These are phyloP conservation scores for Hepsetus odoe DNA, from an alignment of 2,113 vertebrate genomes.

Conservation along the genomic window DNA sequence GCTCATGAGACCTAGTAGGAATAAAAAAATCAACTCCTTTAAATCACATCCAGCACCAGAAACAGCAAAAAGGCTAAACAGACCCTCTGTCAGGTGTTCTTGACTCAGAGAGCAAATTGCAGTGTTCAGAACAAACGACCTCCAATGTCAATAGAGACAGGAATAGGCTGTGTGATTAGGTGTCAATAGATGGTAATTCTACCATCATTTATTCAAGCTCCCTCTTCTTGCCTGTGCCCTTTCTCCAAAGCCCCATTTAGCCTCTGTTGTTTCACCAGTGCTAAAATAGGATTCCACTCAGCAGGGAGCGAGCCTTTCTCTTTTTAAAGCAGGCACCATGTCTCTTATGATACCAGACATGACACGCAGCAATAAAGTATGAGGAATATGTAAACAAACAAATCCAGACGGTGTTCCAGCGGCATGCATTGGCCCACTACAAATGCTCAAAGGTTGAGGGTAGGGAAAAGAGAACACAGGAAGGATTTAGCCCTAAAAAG, in stretches of 20 bases:
- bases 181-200: conserved; percentile 22
- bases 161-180: conserved; percentile 9
- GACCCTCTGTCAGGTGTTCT: background rate
- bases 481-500: background rate
- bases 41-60: conserved; percentile 1
- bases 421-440: conserved; percentile 34
- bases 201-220: conserved; percentile 22
- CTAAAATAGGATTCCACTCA: conserved; percentile 63
- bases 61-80: background rate
- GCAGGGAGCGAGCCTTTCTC: conserved; percentile 47
- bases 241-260: conserved; percentile 37
- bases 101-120: background rate
- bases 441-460: conserved; percentile 9
- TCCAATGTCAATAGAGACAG: conserved; percentile 8
- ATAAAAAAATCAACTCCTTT: conserved; percentile 24
- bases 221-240: conserved; percentile 23
- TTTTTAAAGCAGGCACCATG: conserved; percentile 43
- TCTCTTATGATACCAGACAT: conserved; percentile 26
- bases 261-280: conserved; percentile 63
- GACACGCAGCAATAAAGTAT: conserved; percentile 46
- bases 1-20: background rate
- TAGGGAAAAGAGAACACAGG: background rate
- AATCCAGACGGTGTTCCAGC: conserved; percentile 34
- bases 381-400: conserved; percentile 55
- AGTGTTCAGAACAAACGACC: background rate